These are phyloP conservation scores for Icerya purchasi DNA, from an alignment of 2,888 invertebrate species.

Conservation along the genomic window DNA sequence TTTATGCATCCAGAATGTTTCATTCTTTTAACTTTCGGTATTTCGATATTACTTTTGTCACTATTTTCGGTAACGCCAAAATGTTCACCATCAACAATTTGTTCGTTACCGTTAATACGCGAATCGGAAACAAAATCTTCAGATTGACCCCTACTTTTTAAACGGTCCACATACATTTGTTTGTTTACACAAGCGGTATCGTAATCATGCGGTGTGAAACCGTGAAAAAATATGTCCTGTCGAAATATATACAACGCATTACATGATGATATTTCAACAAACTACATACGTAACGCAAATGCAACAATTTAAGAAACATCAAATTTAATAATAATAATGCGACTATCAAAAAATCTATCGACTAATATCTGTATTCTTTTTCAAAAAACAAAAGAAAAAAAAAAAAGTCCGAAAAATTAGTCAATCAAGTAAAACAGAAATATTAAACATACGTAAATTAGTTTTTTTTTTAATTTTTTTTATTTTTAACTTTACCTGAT, in stretches of 20 bases:
- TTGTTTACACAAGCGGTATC: no score
- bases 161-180: neutral
- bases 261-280: neutral
- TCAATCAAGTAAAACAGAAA: no score
- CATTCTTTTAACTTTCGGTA: neutral
- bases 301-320: neutral
- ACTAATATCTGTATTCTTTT: no score
- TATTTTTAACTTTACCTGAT: constrained; percentile 25
- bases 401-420: no score
- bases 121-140: no score
- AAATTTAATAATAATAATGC: neutral
- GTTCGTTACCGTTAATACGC: neutral
- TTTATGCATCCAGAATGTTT: neutral
- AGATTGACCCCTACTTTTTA: neutral
- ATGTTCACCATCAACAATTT: neutral
- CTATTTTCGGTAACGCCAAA: neutral
- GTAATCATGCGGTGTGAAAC: neutral
- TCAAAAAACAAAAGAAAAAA: no score
- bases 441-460: no score
- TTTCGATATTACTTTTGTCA: neutral
- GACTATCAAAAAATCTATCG: no score
- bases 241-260: neutral
- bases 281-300: neutral
- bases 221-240: neutral
- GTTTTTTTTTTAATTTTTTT: no score